phyloP scores from a whole-genome alignment of 2,888 invertebrate genomes.

The Acholoe squamosa region DNA sequence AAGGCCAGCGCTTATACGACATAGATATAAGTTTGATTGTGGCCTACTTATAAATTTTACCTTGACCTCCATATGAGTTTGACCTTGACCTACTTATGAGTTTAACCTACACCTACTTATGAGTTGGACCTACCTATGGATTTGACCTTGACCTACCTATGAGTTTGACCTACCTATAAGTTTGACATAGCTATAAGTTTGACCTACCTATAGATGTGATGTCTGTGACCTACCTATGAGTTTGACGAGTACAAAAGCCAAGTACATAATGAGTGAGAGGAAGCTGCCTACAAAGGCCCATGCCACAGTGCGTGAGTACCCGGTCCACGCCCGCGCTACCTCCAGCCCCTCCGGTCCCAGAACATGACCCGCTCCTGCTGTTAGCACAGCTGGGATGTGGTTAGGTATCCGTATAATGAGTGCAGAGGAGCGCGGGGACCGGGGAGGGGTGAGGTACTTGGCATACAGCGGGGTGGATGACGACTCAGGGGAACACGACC shows the following conservation, averaged over 20 bases:
- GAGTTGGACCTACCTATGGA: neutral
- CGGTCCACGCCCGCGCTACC: neutral
- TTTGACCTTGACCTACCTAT: neutral
- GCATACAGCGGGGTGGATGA: too few species aligned
- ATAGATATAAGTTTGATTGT: too few species aligned
- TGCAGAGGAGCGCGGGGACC: neutral
- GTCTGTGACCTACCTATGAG: slow-evolving; percentile 38
- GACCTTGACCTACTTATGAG: neutral
- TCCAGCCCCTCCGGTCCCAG: neutral
- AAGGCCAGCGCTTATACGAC: too few species aligned
- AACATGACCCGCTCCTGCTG: neutral
- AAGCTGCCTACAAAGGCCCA: slow-evolving; percentile 35
- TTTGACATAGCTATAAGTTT: neutral
- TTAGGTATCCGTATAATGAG: neutral
- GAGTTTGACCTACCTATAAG: neutral
- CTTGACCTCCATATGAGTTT: too few species aligned
- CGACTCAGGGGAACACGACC: too few species aligned
- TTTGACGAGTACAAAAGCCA: slow-evolving; percentile 17
- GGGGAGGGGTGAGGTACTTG: neutral
- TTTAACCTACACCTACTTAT: neutral
- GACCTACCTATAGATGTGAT: neutral
- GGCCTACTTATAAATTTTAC: too few species aligned
- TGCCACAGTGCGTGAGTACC: neutral
- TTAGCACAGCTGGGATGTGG: neutral
- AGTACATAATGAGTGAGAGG: slow-evolving; percentile 45